Percentiles rank a stretch among this genome's conserved stretches.
These are phyloP conservation scores for Oedothorax gibbosus DNA, from an alignment of 1,140 invertebrate genomes.

Conservation along the genomic window DNA sequence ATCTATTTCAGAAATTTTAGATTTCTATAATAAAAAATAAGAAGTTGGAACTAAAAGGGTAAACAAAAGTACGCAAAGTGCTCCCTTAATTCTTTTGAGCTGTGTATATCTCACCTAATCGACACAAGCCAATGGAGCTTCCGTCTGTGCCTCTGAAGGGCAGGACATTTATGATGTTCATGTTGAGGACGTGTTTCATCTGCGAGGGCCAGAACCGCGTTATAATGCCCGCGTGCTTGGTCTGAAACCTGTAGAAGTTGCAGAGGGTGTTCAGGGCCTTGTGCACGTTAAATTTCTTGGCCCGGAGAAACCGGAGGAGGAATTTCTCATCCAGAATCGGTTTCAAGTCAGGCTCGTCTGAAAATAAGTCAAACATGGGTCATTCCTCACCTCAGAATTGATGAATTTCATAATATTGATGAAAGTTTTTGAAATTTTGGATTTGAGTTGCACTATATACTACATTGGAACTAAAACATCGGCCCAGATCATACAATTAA, in stretches of 20 bases:
- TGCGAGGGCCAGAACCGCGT: constrained; percentile 29
- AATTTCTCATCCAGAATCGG: constrained; percentile 34
- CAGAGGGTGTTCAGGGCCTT: constrained; percentile 25
- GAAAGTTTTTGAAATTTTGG: too few relatives aligned
- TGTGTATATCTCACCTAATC: constrained; percentile 51
- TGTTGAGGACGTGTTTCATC: constrained; percentile 40
- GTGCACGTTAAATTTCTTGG: constrained; percentile 42
- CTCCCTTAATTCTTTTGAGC: too few relatives aligned
- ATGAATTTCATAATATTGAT: too few relatives aligned
- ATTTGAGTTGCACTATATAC: too few relatives aligned
- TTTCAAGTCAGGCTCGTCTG: constrained; percentile 11
- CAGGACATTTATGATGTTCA: constrained; percentile 15
- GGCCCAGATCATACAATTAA: too few relatives aligned
- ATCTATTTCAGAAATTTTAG: too few relatives aligned
- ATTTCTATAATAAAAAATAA: too few relatives aligned
- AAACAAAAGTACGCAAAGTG: too few relatives aligned
- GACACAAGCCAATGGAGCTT: background rate
- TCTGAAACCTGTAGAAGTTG: constrained; percentile 39
- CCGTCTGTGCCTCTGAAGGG: constrained; percentile 38
- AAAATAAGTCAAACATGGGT: background rate
- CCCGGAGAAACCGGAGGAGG: constrained; percentile 40
- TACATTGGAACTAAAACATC: too few relatives aligned
- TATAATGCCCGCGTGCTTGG: constrained; percentile 17
- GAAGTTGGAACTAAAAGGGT: too few relatives aligned
- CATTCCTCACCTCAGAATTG: too few relatives aligned